phyloP scores from a whole-genome alignment of 2,888 invertebrate species.

The Pterobdella sp. region DNA sequence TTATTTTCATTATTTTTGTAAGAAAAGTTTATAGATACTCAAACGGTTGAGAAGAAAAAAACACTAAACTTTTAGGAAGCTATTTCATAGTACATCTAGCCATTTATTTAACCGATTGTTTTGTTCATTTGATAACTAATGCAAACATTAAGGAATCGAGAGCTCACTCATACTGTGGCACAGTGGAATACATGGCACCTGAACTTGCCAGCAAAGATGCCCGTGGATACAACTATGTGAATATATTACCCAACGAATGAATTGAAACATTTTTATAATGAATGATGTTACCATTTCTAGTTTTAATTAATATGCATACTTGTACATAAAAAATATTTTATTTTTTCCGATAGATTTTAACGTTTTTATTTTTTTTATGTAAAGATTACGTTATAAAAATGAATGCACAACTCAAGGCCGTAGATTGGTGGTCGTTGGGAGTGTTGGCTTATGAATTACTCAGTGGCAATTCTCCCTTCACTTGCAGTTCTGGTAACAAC shows the following conservation, averaged over 20 bases:
- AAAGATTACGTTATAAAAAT: not conserved
- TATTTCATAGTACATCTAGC: no score
- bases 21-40: no score
- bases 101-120: conserved; percentile 4
- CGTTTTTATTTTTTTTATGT: not conserved
- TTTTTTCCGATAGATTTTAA: not conserved
- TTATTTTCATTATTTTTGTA: not conserved
- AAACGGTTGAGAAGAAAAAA: no score
- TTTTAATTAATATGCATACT: no score
- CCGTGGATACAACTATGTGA: conserved; percentile 86
- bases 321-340: not conserved
- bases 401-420: conserved; percentile 61
- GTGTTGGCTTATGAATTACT: conserved; percentile 90
- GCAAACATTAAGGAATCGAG: conserved; percentile 59
- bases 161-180: conserved; percentile 94
- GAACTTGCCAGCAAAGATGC: conserved; percentile 71
- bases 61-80: no score
- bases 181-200: conserved; percentile 96
- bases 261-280: not conserved
- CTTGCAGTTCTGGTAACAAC: conserved; percentile 86
- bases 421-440: conserved; percentile 98
- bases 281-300: not conserved
- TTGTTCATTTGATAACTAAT: conserved; percentile 9
- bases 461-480: conserved; percentile 93
- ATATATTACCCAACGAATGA: conserved; percentile 54